Evolutionary conservation across 1,140 invertebrate genomes (phyloP).

Genomic region (Neodiprion virginianus): DNA sequence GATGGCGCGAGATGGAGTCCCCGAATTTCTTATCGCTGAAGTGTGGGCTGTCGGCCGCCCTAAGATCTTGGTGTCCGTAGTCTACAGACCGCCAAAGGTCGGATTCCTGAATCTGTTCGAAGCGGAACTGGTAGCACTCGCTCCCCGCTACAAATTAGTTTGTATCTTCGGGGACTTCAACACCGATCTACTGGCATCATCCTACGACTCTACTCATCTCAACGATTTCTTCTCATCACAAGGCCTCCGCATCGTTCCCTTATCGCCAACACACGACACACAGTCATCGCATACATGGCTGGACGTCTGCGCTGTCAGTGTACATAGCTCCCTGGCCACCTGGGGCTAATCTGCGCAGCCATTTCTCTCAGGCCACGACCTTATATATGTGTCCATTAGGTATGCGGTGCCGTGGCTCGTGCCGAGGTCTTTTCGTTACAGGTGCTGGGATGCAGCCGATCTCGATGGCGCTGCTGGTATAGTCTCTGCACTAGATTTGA

Average conservation of each 20-base stretch:
- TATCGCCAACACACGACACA: slow-evolving; percentile 18
- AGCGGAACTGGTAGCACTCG: too few relatives aligned
- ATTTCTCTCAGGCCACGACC: too few relatives aligned
- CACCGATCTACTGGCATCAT: background rate
- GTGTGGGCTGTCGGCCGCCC: background rate
- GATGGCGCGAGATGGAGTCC: background rate
- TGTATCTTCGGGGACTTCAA: too few relatives aligned
- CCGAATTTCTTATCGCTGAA: slow-evolving; percentile 3
- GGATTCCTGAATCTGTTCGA: too few relatives aligned
- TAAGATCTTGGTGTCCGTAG: too few relatives aligned
- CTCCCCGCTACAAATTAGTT: too few relatives aligned
- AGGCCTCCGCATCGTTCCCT: slow-evolving; percentile 6
- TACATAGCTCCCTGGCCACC: too few relatives aligned
- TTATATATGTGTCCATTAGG: background rate
- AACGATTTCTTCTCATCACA: background rate
- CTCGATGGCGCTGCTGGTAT: background rate
- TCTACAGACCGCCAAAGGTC: too few relatives aligned
- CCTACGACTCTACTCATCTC: background rate
- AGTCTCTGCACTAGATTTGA: background rate
- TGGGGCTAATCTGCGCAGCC: too few relatives aligned
- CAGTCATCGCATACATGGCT: slow-evolving; percentile 15
- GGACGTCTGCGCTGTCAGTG: slow-evolving; percentile 1
- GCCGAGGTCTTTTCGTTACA: background rate
- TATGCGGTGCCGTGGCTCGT: background rate
- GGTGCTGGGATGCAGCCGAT: background rate